phyloP scores from a whole-genome alignment of 2,797 vertebrate species.

The Propithecus deckenii region DNA sequence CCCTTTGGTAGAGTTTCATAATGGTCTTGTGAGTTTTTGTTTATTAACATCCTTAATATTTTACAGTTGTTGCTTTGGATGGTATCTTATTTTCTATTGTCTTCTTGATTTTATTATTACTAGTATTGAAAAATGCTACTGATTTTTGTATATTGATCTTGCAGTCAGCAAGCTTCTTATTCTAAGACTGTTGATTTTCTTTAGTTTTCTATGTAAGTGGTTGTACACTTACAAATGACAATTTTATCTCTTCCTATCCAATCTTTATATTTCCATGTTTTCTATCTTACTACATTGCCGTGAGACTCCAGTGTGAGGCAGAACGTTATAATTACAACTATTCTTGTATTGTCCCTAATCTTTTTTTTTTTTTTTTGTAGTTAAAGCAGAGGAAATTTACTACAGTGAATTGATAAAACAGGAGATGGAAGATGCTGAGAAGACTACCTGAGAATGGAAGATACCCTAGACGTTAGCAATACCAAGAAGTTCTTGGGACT shows the following conservation, averaged over 20 bases:
- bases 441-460: neutral
- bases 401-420: neutral
- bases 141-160: neutral
- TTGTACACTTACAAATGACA: neutral
- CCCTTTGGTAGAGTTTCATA: neutral
- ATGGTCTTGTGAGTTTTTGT: neutral
- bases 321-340: neutral
- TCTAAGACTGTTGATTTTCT: neutral
- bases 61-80: neutral
- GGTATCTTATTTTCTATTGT: neutral
- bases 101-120: neutral
- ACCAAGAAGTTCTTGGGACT: neutral
- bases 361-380: neutral
- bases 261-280: neutral
- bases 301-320: neutral
- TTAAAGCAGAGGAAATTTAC: constrained; percentile 20
- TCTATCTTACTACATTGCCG: neutral
- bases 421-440: neutral
- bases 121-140: neutral
- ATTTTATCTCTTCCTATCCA: neutral
- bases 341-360: neutral
- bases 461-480: neutral
- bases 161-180: neutral
- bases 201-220: neutral
- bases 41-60: neutral